Base-by-base conservation (phyloP, 2,888 invertebrate genomes). In the Pharmacophagus antenor region DNA sequence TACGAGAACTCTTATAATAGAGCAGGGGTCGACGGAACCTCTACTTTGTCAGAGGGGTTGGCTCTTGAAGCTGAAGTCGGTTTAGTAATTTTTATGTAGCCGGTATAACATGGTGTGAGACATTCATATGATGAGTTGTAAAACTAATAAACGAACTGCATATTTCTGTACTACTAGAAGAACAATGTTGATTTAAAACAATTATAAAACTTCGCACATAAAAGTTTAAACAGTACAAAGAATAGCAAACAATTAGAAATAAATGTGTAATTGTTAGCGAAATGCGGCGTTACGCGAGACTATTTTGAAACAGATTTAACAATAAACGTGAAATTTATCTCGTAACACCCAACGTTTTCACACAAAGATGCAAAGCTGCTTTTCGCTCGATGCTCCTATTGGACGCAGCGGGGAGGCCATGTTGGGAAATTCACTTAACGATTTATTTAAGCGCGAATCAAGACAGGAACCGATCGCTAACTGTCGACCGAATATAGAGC, bases 361-460 rank as follows among this genome's bases (percentile, higher is more conserved):
- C 62, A 62, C 62, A 61, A 65, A 63, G 62, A 62, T 54, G 41
- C 56, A 80, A 76, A 77, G 76, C 76, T 76, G 81, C 79, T 80
- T 79, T 70, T 79, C 78, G 70, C 75, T 62, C 65, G 71, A 74
- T 73, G 70, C 62, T 63, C 67, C 68, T 65, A 63, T 69, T 63
- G 67, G 68, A 63, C 72, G 70, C 71, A 70, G 72, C 72, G 77
- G 76, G 84, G 85, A 80, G 82, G 86, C 86, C 85, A 85, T 87
- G 81, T 85, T 86, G 84, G 85, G 78, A 84, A 86, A 85, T 80
- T 83, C 80, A 77, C 80, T 80, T 79, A 80, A 82, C 83, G 81
- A 84, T 85, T 84, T 85, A 83, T 85, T 85, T 82, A 79, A 84
- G 79, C 78, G 76, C 80, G 25, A 44, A 18, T 44, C 20, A 44